phyloP scores from a whole-genome alignment of 2,113 vertebrate genomes.

The Recurvirostra avosetta region DNA sequence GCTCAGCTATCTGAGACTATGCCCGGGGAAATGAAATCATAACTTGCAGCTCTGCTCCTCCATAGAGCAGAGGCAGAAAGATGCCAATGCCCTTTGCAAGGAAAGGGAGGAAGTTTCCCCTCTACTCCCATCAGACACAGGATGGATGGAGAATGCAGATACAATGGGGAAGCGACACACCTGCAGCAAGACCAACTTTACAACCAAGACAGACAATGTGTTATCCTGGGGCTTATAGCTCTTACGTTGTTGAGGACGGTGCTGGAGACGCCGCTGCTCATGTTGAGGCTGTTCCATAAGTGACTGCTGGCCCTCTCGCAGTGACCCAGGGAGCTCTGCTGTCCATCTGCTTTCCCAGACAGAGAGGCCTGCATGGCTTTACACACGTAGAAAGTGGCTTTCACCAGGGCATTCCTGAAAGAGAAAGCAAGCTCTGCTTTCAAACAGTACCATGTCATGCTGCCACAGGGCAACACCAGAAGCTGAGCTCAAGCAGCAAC shows the following conservation, averaged over 20 bases:
- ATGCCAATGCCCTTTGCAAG: background rate
- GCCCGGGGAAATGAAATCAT: rapidly evolving
- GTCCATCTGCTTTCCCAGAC: conserved; percentile 83
- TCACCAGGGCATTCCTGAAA: conserved; percentile 87
- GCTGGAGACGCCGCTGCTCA: conserved; percentile 69
- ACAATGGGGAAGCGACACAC: background rate
- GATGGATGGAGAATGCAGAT: background rate
- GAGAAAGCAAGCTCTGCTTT: background rate
- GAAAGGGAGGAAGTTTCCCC: background rate
- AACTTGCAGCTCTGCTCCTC: background rate
- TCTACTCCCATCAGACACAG: background rate
- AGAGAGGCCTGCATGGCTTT: conserved; percentile 90
- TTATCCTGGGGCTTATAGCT: background rate
- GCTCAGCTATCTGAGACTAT: background rate
- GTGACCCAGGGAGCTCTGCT: conserved; percentile 78
- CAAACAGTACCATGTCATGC: background rate
- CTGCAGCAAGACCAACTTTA: background rate
- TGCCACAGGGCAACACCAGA: background rate
- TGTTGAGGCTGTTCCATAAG: conserved; percentile 87
- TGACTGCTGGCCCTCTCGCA: conserved; percentile 90
- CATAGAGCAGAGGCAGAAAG: background rate
- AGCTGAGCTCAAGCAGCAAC: background rate
- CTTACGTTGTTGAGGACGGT: conserved; percentile 86
- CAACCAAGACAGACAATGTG: background rate
- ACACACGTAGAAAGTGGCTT: conserved; percentile 85